Conservation (phyloP, 2,888 invertebrate genomes). For the Calameuta idolon region DNA sequence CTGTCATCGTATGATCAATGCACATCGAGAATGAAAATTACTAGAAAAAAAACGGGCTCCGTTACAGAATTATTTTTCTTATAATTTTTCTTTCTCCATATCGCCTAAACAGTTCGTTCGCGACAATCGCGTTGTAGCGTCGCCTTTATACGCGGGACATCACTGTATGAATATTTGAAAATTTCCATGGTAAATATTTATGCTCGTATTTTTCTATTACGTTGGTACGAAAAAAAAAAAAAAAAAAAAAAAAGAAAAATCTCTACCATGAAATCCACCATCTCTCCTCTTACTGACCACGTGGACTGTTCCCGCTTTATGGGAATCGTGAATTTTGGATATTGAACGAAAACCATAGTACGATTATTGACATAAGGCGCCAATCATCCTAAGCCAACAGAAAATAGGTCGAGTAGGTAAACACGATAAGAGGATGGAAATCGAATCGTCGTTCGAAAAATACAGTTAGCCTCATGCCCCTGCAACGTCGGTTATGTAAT, state of each 20-base stretch:
- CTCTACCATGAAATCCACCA: not conserved
- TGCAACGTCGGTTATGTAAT: not conserved
- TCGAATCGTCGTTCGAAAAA: not conserved
- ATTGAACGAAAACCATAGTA: not conserved
- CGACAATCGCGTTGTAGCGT: not conserved
- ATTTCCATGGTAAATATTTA: not conserved
- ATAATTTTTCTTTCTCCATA: slow-evolving; percentile 4
- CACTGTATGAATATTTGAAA: not conserved
- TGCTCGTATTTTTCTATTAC: not conserved
- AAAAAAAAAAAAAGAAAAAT: not conserved
- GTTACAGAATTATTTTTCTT: slow-evolving; percentile 12
- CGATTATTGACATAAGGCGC: not conserved
- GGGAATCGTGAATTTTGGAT: not conserved
- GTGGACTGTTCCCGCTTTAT: not conserved
- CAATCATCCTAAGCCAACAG: not conserved
- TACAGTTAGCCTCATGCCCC: not conserved
- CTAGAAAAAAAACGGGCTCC: not conserved
- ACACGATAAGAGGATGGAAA: not conserved
- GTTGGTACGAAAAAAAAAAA: not conserved
- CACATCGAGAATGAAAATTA: not conserved
- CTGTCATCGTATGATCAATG: not conserved
- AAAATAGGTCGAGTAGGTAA: not conserved
- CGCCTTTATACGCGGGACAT: not conserved
- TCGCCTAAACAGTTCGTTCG: not conserved
- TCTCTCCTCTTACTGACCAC: not conserved